phyloP scores from a whole-genome alignment of 2,113 vertebrate genomes.

The Lophotis ruficrista region DNA sequence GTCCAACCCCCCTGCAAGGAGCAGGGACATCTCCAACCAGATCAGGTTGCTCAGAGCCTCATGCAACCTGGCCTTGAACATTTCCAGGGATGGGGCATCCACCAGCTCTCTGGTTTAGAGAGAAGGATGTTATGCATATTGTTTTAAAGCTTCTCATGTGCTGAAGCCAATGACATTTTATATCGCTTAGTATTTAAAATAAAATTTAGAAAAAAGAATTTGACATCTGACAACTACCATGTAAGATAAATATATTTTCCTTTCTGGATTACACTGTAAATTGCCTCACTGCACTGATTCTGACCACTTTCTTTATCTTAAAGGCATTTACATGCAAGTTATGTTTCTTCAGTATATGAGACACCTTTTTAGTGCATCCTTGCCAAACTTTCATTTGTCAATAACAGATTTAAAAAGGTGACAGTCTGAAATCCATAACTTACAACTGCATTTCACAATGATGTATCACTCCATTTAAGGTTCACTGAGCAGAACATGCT shows the following conservation, averaged over 20 bases:
- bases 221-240: not conserved
- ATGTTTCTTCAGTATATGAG: not conserved
- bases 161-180: constrained; percentile 1
- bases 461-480: not conserved
- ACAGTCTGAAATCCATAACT: not conserved
- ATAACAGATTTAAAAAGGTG: not conserved
- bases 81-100: too few relatives aligned
- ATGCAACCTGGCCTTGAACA: too few relatives aligned
- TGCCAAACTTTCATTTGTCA: not conserved
- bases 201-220: constrained; percentile 2
- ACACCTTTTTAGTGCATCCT: not conserved
- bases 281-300: not conserved
- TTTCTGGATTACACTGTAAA: not conserved
- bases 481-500: not conserved
- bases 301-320: not conserved
- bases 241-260: not conserved
- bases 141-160: not conserved
- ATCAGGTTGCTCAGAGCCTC: too few relatives aligned
- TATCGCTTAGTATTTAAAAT: not conserved
- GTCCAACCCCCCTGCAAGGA: too few relatives aligned
- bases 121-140: too few relatives aligned
- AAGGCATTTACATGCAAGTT: not conserved
- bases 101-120: too few relatives aligned
- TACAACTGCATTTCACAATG: not conserved
- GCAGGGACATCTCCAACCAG: too few relatives aligned